Base-by-base conservation (phyloP, 2,888 invertebrate species). In the Eupithecia exiguata region DNA sequence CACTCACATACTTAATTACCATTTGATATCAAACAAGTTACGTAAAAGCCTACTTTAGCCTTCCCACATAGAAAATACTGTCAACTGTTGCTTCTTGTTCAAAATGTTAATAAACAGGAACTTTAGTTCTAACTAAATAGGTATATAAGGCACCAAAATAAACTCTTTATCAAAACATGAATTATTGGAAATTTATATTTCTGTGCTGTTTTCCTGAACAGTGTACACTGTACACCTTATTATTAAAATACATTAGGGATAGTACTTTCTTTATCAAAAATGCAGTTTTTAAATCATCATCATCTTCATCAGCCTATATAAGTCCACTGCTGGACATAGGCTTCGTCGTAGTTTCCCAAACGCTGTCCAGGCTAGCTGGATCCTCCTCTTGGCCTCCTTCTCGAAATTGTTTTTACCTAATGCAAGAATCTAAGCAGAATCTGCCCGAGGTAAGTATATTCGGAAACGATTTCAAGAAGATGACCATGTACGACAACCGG, bases 11-110 rank as follows among this genome's bases (percentile, higher is more conserved):
- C 5, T 18, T 62, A 30, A 21, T n/a, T n/a, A n/a, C 49, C 58
- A 69, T 49, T 62, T 36, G 36, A 63, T 30, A 68, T 58, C 43
- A 61, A 72, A 68, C 62, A 49, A 40, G 53, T 72, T 72, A 72
- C 53, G 40, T 68, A 72, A 69, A 65, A 53, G 49, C 49, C n/a
- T 53, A 53, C n/a, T 49, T 49, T 9, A n/a, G n/a, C n/a, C n/a
- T 10, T 21, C n/a, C 49, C 49, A 53, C 49, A n/a, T 53, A 53
- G n/a, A 53, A 53, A 21, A 53, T 21, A 21, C 49, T 53, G 9
- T 53, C 49, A 49, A 49, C 49, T 49, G 49, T 49, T n/a, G n/a
- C n/a, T 53, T 53, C 21, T 53, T 53, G 49, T 49, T n/a, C 21
- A 53, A 21, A n/a, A 46, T 46, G 1, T 21, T 21, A 3, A 53